A percentile compares a stretch with the other conserved stretches of the same genome.
These are phyloP conservation scores for Rhipidura dahli DNA, from an alignment of 2,113 vertebrate genomes.

Conservation along the genomic window DNA sequence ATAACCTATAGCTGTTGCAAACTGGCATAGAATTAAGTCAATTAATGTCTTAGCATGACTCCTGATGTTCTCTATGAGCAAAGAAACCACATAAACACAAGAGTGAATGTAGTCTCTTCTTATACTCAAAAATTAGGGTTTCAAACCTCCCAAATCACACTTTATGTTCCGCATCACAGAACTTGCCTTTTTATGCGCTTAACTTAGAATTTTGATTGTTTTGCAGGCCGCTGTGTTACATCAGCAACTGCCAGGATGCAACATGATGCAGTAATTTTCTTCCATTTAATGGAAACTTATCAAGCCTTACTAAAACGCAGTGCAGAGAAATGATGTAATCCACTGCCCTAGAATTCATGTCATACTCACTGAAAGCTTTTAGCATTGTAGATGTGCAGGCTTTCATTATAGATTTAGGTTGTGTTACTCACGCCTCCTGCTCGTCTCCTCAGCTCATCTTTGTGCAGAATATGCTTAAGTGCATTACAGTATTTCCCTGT, in stretches of 20 bases:
- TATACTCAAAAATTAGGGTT: background rate
- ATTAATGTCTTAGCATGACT: background rate
- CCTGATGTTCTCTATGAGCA: background rate
- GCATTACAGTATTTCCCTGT: background rate
- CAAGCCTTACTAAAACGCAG: background rate
- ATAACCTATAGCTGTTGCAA: background rate
- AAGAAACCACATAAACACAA: background rate
- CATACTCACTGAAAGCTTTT: background rate
- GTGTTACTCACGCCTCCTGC: background rate
- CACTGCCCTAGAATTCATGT: background rate
- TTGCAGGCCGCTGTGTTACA: background rate
- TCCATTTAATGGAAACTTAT: background rate
- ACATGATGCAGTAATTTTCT: background rate
- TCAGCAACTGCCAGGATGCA: background rate
- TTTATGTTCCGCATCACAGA: background rate
- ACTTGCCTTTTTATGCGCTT: fast-evolving
- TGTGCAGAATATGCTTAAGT: background rate
- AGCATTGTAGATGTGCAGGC: background rate
- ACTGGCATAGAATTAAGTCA: background rate
- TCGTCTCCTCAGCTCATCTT: background rate
- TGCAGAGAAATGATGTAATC: background rate
- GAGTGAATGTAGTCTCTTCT: background rate
- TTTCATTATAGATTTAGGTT: slow-evolving; percentile 34
- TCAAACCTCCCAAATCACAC: background rate
- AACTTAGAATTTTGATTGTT: background rate